phyloP scores from a whole-genome alignment of 2,113 vertebrate genomes.

The Opisthocomus hoazin region DNA sequence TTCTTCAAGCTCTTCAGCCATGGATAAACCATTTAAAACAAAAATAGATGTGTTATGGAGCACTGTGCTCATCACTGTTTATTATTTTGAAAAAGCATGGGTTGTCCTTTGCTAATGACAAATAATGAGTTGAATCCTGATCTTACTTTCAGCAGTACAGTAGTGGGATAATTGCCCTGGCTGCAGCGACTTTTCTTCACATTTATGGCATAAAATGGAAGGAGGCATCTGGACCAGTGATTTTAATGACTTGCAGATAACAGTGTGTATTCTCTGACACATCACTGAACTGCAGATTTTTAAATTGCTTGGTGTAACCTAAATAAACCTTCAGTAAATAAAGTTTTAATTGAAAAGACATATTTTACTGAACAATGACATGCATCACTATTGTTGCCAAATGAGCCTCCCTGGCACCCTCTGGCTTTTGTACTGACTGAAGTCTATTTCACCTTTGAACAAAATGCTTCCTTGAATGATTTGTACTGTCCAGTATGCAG shows the following conservation, averaged over 20 bases:
- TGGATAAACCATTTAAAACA: slow-evolving; percentile 65
- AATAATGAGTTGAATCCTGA: slow-evolving; percentile 32
- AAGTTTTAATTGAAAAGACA: slow-evolving; percentile 57
- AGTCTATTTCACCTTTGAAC: not conserved
- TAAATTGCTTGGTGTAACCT: slow-evolving; percentile 30
- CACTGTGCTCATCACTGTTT: slow-evolving; percentile 38
- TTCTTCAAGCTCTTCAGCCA: slow-evolving; percentile 58
- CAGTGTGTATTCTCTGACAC: not conserved
- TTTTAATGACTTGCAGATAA: slow-evolving; percentile 1
- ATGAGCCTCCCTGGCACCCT: not conserved
- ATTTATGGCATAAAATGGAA: not conserved
- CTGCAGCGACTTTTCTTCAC: not conserved
- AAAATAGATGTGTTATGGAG: slow-evolving; percentile 54
- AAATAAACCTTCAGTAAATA: slow-evolving; percentile 37
- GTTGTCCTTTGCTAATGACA: slow-evolving; percentile 19
- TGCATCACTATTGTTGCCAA: not conserved
- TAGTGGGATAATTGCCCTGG: not conserved
- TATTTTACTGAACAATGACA: slow-evolving; percentile 34
- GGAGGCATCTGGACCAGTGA: not conserved
- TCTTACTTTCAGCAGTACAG: not conserved
- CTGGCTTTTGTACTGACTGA: not conserved
- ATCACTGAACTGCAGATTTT: not conserved
- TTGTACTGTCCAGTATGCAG: not conserved
- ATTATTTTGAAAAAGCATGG: slow-evolving; percentile 43
- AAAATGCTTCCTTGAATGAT: not conserved